These are phyloP conservation scores for Scylla paramamosain DNA, from an alignment of 1,140 invertebrate genomes.

Conservation along the genomic window DNA sequence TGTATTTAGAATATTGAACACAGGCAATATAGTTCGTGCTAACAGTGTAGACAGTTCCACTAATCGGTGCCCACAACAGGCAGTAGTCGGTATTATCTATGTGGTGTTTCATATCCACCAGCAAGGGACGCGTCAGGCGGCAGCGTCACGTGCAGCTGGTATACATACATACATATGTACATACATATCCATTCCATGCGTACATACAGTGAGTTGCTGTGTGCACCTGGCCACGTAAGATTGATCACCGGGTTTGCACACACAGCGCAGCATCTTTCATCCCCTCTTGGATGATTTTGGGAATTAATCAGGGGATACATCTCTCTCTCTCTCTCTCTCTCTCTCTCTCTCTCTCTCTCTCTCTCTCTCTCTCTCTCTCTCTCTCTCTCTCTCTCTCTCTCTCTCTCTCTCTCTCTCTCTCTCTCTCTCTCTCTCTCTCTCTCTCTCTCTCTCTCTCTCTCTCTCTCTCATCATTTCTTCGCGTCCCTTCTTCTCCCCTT, in stretches of 20 bases:
- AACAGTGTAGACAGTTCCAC: too few species aligned
- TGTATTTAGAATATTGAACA: too few species aligned
- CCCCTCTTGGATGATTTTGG: neutral
- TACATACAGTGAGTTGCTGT: too few species aligned
- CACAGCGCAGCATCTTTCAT: neutral
- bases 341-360: conserved; percentile 20
- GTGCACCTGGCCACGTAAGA: too few species aligned
- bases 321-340: conserved; percentile 18
- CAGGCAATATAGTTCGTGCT: too few species aligned
- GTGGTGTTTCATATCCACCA: too few species aligned
- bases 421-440: conserved; percentile 4
- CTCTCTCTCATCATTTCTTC: conserved; percentile 24
- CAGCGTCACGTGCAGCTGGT: too few species aligned
- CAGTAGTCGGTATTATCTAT: too few species aligned
- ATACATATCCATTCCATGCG: too few species aligned
- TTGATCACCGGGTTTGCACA: neutral
- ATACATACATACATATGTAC: too few species aligned
- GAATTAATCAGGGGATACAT: conserved; percentile 1
- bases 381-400: conserved; percentile 21
- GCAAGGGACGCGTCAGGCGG: too few species aligned
- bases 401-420: neutral
- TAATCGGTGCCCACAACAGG: too few species aligned
- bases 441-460: conserved; percentile 20
- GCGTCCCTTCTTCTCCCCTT: neutral
- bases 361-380: conserved; percentile 21